These are phyloP conservation scores for Nephrotoma appendiculata DNA, from an alignment of 2,888 invertebrate genomes.

Conservation along the genomic window DNA sequence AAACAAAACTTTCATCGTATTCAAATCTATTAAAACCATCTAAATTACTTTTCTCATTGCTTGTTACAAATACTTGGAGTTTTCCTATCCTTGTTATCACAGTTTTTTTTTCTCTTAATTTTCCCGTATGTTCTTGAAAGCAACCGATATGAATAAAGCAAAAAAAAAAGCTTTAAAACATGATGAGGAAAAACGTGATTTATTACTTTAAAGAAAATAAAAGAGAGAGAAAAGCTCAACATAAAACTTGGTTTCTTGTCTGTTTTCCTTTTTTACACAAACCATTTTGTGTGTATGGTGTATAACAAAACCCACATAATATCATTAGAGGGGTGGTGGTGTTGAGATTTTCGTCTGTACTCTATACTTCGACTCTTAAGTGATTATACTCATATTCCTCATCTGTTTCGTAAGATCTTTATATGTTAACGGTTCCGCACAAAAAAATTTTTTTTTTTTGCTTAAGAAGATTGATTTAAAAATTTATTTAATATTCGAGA, in stretches of 20 bases:
- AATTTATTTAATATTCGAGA: neutral
- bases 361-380: neutral
- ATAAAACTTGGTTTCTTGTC: neutral
- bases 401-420: neutral
- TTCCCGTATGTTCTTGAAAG: neutral
- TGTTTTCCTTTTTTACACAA: neutral
- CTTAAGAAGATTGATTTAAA: neutral
- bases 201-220: neutral
- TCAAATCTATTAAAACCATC: neutral
- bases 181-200: neutral
- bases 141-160: neutral
- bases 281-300: neutral
- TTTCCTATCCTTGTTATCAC: neutral
- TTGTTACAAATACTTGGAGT: neutral
- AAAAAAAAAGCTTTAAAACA: neutral
- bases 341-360: neutral
- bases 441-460: neutral
- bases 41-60: neutral
- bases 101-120: neutral
- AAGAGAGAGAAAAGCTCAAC: neutral
- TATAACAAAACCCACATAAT: neutral
- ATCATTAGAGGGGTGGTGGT: neutral
- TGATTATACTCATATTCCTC: neutral
- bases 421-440: neutral
- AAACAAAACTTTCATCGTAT: neutral